Evolutionary conservation across 1,140 invertebrate species (phyloP).

Genomic region (Meteorus sp.): DNA sequence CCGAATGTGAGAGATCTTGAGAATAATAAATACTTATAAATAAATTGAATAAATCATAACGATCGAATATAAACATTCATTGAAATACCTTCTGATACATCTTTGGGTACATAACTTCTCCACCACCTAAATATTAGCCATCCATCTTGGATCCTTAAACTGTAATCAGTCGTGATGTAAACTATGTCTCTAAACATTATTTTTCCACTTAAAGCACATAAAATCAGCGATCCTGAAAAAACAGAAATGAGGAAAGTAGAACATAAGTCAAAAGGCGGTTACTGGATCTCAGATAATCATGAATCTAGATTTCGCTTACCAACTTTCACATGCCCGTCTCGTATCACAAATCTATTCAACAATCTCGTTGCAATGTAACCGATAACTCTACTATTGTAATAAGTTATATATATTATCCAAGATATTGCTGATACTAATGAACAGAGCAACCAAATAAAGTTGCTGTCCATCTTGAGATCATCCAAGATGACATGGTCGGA

Average conservation of each 20-base stretch:
- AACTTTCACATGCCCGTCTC: slow-evolving; percentile 86
- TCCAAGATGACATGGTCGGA: slow-evolving; percentile 63
- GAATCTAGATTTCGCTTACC: slow-evolving; percentile 71
- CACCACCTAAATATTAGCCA: slow-evolving; percentile 98
- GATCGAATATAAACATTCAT: slow-evolving; percentile 3
- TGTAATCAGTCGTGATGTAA: slow-evolving; percentile 94
- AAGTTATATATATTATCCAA: slow-evolving; percentile 93
- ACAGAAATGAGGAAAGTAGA: slow-evolving; percentile 18
- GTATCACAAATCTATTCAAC: slow-evolving; percentile 84
- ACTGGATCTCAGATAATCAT: slow-evolving; percentile 25
- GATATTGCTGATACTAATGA: slow-evolving; percentile 78
- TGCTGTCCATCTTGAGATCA: slow-evolving; percentile 79
- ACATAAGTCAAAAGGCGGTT: not conserved
- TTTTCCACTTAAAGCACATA: slow-evolving; percentile 94
- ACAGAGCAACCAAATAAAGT: slow-evolving; percentile 79
- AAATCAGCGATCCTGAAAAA: slow-evolving; percentile 84
- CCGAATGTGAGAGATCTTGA: slow-evolving; percentile 91
- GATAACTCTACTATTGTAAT: slow-evolving; percentile 91
- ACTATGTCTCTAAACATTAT: slow-evolving; percentile 98
- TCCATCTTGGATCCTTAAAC: slow-evolving; percentile 91
- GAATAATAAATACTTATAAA: slow-evolving; percentile 33
- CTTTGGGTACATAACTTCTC: slow-evolving; percentile 91
- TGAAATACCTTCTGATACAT: slow-evolving; percentile 81
- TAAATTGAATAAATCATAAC: slow-evolving; percentile 18
- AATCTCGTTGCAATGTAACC: slow-evolving; percentile 89